These are phyloP conservation scores for Apodemia arnacis DNA, from an alignment of 2,888 invertebrate genomes.

Conservation along the genomic window DNA sequence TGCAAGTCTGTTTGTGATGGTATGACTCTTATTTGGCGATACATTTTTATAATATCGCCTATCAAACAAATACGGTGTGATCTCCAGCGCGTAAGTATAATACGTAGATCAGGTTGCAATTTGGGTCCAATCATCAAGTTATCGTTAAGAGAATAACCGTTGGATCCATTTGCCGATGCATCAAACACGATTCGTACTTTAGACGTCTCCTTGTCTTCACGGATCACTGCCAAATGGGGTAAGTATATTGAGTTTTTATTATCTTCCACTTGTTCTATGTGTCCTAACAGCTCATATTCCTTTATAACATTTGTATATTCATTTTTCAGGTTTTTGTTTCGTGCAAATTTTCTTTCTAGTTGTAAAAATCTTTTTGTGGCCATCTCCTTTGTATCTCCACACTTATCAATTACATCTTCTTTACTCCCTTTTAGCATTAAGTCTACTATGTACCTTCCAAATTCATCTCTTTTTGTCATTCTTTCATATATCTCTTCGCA, in stretches of 20 bases:
- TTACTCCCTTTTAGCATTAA: neutral
- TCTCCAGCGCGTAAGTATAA: slow-evolving; percentile 79
- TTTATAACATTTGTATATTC: slow-evolving; percentile 66
- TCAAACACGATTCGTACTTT: slow-evolving; percentile 80
- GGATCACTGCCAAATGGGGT: slow-evolving; percentile 80
- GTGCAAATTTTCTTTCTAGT: slow-evolving; percentile 41
- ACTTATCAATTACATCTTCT: neutral
- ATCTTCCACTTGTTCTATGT: slow-evolving; percentile 47
- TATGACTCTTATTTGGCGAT: slow-evolving; percentile 31
- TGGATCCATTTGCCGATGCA: slow-evolving; percentile 64
- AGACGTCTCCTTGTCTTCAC: slow-evolving; percentile 74
- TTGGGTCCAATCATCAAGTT: slow-evolving; percentile 73
- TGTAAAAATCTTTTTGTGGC: neutral
- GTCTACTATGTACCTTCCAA: neutral
- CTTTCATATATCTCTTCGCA: neutral
- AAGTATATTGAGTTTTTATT: slow-evolving; percentile 35
- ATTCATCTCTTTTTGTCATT: neutral
- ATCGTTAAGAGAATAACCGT: slow-evolving; percentile 75
- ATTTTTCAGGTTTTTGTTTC: slow-evolving; percentile 36
- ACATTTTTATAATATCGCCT: slow-evolving; percentile 2
- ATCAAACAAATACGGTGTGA: slow-evolving; percentile 68
- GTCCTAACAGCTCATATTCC: slow-evolving; percentile 70
- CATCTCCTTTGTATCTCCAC: neutral
- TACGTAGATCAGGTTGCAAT: slow-evolving; percentile 80
- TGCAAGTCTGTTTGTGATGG: neutral